Base-by-base conservation (phyloP, 1,140 invertebrate species). In the Sitodiplosis mosellana region DNA sequence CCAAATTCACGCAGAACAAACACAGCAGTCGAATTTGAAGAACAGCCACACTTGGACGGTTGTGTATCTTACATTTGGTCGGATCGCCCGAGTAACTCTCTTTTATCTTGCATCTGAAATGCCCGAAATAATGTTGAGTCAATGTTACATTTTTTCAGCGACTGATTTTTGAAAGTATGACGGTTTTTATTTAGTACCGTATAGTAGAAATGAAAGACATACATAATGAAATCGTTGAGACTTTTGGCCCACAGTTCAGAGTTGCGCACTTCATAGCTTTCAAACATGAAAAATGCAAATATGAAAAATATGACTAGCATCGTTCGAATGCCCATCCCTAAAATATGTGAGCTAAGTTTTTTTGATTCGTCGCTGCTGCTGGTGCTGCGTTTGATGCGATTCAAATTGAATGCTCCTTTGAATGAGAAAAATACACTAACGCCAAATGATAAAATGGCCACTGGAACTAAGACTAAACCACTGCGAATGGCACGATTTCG, bases 331-430 rank as follows among this genome's bases (percentile, higher is more conserved):
- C 78, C 78, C 66, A 88, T 81, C 49, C 85, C 72, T 5, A 86
- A 74, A 38, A 90, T 89, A 10, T 14, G 82, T 87, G 49, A 81
- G 75, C 47, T 78, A 76, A 51, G 92, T 87, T 68, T 89, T 87
- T 47, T 78, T 75, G 47, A 78, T 83, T 83, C 85, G 53, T 90
- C 83, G 20, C 89, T 78, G 52, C 87, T 82, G 49, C 79, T 78
- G 49, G 83, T 82, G 27, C 78, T 80, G 48, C 83, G 79, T 53
- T 83, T 84, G 27, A 90, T 67, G 47, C 74, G 74, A 54, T 88
- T 77, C 27, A 91, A 64, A 7, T 80, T 83, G 33, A 81, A 71
- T 50, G 89, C 68, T 83, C 88, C 85, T 69, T 79, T 72, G 0
- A 78, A 66, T 20, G 92, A 69, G 58, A 88, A 92, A 56, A 86